Percentiles rank a stretch among this genome's conserved stretches.
phyloP scores from a whole-genome alignment of 1,140 invertebrate species.

The Drosophila pectinifera region DNA sequence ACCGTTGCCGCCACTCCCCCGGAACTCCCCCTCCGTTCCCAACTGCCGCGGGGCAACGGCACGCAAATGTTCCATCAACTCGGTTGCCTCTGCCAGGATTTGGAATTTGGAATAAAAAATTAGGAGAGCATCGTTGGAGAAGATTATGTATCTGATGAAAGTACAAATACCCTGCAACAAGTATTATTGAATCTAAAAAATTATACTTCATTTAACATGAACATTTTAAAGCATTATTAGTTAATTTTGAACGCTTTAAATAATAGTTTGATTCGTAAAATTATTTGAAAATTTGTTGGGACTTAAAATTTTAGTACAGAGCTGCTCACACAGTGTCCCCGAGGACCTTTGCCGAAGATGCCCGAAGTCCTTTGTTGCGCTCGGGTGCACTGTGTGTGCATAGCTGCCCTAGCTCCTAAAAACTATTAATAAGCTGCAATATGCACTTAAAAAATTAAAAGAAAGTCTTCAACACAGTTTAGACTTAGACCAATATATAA shows the following conservation, averaged over 20 bases:
- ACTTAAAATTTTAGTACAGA: too few species aligned
- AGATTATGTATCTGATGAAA: background rate
- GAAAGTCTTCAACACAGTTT: too few species aligned
- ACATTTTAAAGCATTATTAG: background rate
- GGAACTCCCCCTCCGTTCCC: background rate
- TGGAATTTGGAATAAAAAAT: constrained; percentile 27
- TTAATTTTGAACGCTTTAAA: too few species aligned
- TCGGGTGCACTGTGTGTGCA: background rate
- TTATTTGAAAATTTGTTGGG: too few species aligned
- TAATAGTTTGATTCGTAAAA: too few species aligned
- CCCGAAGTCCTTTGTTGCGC: too few species aligned
- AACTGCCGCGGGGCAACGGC: constrained; percentile 33
- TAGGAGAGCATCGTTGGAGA: background rate
- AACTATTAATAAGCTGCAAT: too few species aligned
- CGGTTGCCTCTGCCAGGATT: constrained; percentile 56
- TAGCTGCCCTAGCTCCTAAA: too few species aligned
- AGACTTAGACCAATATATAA: too few species aligned
- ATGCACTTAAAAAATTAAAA: too few species aligned
- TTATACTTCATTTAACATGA: background rate
- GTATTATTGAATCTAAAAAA: too few species aligned
- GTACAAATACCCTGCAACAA: background rate
- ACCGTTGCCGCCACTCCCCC: constrained; percentile 16
- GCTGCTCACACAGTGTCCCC: too few species aligned
- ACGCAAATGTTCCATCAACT: constrained; percentile 53
- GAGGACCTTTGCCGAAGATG: background rate